Conservation (phyloP, 2,113 vertebrate species). For the Microcebus lehilahytsara region DNA sequence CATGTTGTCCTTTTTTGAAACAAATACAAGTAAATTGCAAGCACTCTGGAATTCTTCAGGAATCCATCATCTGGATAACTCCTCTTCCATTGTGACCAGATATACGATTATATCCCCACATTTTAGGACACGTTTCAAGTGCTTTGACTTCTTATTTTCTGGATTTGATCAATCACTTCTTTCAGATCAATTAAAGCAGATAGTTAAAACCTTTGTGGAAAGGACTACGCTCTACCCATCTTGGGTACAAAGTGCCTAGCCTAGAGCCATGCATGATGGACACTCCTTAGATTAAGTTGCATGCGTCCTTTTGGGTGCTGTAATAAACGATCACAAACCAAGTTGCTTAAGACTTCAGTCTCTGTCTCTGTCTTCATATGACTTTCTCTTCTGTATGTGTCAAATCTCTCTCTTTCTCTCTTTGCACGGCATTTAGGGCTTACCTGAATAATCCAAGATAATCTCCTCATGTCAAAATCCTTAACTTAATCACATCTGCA, state of each 20-base stretch:
- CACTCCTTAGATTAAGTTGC: neutral
- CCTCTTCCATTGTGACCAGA: neutral
- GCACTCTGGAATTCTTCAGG: conserved; percentile 17
- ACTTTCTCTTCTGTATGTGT: neutral
- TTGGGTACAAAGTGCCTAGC: neutral
- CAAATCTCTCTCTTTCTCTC: neutral
- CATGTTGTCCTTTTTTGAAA: neutral
- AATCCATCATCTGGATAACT: neutral
- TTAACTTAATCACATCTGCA: neutral
- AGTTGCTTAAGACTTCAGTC: neutral
- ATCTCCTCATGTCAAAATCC: neutral
- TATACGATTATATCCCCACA: neutral
- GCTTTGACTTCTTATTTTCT: neutral
- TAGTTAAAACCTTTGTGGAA: neutral
- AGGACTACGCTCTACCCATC: neutral
- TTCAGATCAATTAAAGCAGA: neutral
- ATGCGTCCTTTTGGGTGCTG: neutral
- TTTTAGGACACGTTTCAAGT: neutral
- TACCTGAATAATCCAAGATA: neutral
- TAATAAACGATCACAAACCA: neutral
- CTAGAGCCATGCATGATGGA: neutral
- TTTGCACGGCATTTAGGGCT: neutral
- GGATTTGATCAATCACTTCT: neutral
- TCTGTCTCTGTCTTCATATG: neutral
- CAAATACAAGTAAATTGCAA: neutral